Evolutionary conservation across 2,113 vertebrate genomes (phyloP), one percentile per base, ranked within the genome.

Genomic region (Microtus richardsoni): DNA sequence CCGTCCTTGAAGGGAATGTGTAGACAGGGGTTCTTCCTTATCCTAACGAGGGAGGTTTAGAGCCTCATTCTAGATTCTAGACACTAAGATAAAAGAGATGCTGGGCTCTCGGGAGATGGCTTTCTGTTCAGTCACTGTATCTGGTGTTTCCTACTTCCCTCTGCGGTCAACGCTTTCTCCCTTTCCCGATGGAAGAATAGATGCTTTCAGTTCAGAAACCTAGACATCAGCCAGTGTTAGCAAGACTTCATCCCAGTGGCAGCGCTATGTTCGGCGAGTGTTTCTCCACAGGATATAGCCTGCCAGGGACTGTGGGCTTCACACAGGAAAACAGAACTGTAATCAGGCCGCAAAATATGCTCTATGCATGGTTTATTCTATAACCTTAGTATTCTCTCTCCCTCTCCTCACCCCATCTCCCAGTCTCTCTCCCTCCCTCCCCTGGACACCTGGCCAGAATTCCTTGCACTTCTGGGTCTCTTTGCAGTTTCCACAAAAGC

Each of bases 321-420:
- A 49, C 54, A 95, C 77, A 47, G 39, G 68, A 96, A 82, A 94
- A 60, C 58, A 28, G 66, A 41, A 19, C 19, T 62, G n/a, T 0
- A 5, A 89, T 94, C 91, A 93, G 85, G 71, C 52, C 66, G 85
- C 36, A 44, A 85, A 87, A 10, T 10, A 22, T 54, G 95, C 97
- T 97, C 96, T 82, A 91, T 74, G 78, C 86, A 19, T 75, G 82
- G 73, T 11, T 98, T 87, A 95, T 28, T 94, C 97, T 97, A 49
- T 96, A 97, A 95, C 71, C 47, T 49, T 96, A 95, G 28, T 79
- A 97, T 97, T 93, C 86, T 66, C 30, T 11, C 7, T 39, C 24
- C 24, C 13, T 30, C 21, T 16, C 33, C 10, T 12, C 47, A 24
- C 21, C 71, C 71, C 71, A 16, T 47, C 24, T 78, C 26, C 49